These are phyloP conservation scores for Eupithecia tripunctaria DNA, from an alignment of 2,888 invertebrate genomes.

Conservation along the genomic window DNA sequence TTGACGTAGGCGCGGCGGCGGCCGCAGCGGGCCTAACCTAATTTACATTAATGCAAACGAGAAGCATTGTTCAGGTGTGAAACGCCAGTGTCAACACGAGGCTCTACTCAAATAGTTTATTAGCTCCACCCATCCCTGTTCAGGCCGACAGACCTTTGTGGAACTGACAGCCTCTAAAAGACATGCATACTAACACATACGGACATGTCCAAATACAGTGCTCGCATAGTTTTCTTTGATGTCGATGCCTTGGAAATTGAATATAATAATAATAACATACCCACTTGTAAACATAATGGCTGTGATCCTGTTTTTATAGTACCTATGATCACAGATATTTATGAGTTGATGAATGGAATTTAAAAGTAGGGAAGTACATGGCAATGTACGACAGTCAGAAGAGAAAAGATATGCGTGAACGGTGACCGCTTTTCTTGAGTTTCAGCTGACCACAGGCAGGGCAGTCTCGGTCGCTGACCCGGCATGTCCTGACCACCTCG, in stretches of 20 bases:
- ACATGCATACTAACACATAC: constrained; percentile 70
- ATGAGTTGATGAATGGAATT: not conserved
- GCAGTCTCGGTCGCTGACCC: constrained; percentile 72
- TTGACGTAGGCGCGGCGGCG: constrained; percentile 80
- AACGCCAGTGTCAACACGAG: constrained; percentile 83
- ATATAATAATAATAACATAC: not conserved
- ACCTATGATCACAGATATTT: not conserved
- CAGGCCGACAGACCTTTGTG: constrained; percentile 79
- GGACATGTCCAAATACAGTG: constrained; percentile 41
- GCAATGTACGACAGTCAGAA: not conserved
- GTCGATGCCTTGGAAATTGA: not conserved
- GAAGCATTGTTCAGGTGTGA: constrained; percentile 84
- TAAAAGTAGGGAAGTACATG: not conserved
- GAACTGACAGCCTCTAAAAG: constrained; percentile 76
- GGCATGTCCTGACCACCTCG: constrained; percentile 62
- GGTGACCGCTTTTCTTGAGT: constrained; percentile 68
- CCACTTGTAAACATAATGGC: not conserved
- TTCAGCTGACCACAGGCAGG: constrained; percentile 73
- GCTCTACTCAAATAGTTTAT: constrained; percentile 83
- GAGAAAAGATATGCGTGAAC: constrained; percentile 12
- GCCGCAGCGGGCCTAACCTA: constrained; percentile 77
- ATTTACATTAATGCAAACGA: constrained; percentile 85
- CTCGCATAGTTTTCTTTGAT: constrained; percentile 21
- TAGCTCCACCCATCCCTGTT: constrained; percentile 82
- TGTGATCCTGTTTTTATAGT: not conserved